Base-by-base conservation (phyloP, 2,888 invertebrate genomes). In the Diaperis boleti region DNA sequence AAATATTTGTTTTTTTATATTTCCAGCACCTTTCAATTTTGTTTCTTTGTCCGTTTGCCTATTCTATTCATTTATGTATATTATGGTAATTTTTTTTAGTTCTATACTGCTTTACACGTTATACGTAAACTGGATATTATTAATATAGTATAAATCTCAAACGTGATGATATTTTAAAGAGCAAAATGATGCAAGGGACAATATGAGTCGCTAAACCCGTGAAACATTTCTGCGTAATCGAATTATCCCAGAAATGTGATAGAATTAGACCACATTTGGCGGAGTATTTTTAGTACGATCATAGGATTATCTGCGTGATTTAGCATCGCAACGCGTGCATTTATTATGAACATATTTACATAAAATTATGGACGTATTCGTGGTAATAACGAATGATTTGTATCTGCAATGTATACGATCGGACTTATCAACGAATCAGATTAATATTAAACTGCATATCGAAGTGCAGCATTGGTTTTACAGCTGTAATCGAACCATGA, bases 401-500 rank as follows among this genome's bases (percentile, higher is more conserved):
- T 65, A 59, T 68, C 61, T 62, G 59, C 49, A 61, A 50, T 64
- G 59, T 50, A 60, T 64, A 56, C 55, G 62, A 54, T 52, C 54
- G 59, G 55, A 65, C 65, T 65, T 65, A 65, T 65, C 65, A 61
- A 62, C 62, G 55, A 65, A 65, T 65, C 65, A 62, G 57, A 62
- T 65, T 65, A 65, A 62, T 62, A 65, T 57, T 65, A 65, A 65
- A 65, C 65, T 65, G 65, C 65, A 65, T 65, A 65, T 65, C 65
- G 62, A 65, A 59, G 65, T 65, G 65, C 62, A 52, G 59, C 65
- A 65, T 64, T 69, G 74, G 72, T 76, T 77, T 77, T 76, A 75
- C 75, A 74, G 72, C 73, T 68, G 73, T 76, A 78, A 77, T 78
- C 76, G 75, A 75, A 71, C 72, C 66, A 74, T 79, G 78, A 78